Evolutionary conservation across 2,888 invertebrate genomes (phyloP).

Genomic region (Strigamia transsilvanica): DNA sequence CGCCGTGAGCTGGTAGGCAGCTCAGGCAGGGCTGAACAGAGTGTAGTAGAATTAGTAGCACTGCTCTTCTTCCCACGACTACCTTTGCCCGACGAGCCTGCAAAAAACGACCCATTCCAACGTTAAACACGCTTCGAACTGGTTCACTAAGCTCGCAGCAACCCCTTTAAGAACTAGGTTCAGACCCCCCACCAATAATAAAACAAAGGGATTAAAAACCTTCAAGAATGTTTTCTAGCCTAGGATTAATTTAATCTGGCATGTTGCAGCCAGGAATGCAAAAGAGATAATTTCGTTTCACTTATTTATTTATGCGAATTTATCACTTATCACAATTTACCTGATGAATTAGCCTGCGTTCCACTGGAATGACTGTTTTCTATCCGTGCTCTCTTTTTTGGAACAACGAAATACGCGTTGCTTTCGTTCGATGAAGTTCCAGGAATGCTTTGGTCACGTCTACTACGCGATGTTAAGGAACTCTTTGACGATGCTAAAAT

Average conservation of each 20-base stretch:
- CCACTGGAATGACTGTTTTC: conserved; percentile 40
- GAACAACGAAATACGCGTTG: conserved; percentile 50
- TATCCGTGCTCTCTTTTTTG: conserved; percentile 50
- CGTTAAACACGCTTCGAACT: too few species aligned
- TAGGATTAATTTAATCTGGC: neutral
- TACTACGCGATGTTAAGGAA: neutral
- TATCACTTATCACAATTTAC: neutral
- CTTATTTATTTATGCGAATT: neutral
- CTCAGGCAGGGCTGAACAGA: conserved; percentile 56
- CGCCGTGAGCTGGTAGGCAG: conserved; percentile 57
- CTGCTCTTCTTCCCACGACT: conserved; percentile 49
- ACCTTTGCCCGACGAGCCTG: conserved; percentile 37
- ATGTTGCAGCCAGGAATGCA: neutral
- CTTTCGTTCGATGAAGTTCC: neutral
- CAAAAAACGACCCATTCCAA: neutral
- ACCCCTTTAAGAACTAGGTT: too few species aligned
- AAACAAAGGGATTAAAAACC: neutral
- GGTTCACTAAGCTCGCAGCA: too few species aligned
- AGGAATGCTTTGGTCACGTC: conserved; percentile 16
- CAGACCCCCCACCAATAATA: neutral
- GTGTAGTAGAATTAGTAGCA: neutral
- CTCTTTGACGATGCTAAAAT: neutral
- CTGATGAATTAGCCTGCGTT: conserved; percentile 28
- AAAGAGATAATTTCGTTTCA: neutral
- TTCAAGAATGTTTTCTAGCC: too few species aligned